A percentile compares a stretch with the other conserved stretches of the same genome.
Evolutionary conservation across 2,888 invertebrate species (phyloP).

Genomic region (Torymus aiolomorphi): DNA sequence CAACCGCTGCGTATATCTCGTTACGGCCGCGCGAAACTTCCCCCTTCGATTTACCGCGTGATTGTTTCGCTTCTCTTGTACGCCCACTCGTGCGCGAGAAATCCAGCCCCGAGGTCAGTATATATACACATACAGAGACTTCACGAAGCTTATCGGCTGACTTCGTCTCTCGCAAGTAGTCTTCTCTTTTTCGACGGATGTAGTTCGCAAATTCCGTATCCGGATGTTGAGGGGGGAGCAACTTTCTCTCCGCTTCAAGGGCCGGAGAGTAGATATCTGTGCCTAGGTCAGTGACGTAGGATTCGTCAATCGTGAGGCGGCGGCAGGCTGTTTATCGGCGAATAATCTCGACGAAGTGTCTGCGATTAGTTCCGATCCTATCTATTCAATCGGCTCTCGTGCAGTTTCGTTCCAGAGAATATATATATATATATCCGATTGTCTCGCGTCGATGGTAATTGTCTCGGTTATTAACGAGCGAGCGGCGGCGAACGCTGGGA

Average conservation of each 20-base stretch:
- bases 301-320: constrained; percentile 27
- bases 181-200: neutral
- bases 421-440: too few relatives aligned
- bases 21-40: too few relatives aligned
- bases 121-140: neutral
- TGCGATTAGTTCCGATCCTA: constrained; percentile 12
- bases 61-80: constrained; percentile 3
- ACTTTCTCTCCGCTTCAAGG: constrained; percentile 48
- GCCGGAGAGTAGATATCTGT: constrained; percentile 14
- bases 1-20: neutral
- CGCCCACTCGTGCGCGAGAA: constrained; percentile 12
- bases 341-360: neutral
- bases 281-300: constrained; percentile 38
- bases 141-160: neutral
- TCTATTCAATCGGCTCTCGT: neutral
- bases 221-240: neutral
- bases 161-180: neutral
- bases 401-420: too few relatives aligned
- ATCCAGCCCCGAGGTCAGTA: neutral
- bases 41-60: neutral
- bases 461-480: too few relatives aligned
- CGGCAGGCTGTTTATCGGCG: neutral
- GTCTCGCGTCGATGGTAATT: too few relatives aligned
- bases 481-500: too few relatives aligned
- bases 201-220: constrained; percentile 13